Evolutionary conservation across 2,888 invertebrate species (phyloP).

Genomic region (Volucella inflata): DNA sequence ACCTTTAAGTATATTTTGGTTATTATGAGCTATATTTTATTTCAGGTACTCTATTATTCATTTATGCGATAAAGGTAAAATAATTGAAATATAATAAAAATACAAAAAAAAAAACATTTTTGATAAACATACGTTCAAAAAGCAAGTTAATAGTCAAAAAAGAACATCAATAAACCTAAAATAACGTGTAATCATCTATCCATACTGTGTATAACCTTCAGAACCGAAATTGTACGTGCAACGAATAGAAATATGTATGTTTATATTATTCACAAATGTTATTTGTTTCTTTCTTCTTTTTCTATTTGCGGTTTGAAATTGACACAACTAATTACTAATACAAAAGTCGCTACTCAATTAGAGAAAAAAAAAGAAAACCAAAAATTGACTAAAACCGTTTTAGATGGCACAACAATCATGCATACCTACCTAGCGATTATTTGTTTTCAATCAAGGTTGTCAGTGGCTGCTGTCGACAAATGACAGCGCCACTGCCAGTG

Average conservation of each 20-base stretch:
- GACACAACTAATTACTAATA: constrained; percentile 60
- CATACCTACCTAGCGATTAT: constrained; percentile 30
- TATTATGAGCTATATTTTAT: no score
- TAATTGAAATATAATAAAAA: neutral
- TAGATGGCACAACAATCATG: constrained; percentile 2
- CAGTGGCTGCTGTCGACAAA: constrained; percentile 38
- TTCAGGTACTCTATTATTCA: no score
- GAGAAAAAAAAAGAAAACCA: neutral
- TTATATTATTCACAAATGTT: constrained; percentile 53
- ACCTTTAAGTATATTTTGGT: no score
- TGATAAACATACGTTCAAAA: constrained; percentile 51
- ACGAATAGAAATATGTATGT: constrained; percentile 40
- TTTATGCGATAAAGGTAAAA: no score
- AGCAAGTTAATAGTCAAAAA: constrained; percentile 67
- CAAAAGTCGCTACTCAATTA: constrained; percentile 31
- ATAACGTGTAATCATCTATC: constrained; percentile 54
- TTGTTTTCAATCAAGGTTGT: constrained; percentile 67
- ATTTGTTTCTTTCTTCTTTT: constrained; percentile 38
- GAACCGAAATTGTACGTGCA: constrained; percentile 69
- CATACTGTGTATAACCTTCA: constrained; percentile 51
- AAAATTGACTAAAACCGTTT: constrained; percentile 47
- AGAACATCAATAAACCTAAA: constrained; percentile 67
- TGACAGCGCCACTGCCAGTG: constrained; percentile 25
- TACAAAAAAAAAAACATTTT: constrained; percentile 11
- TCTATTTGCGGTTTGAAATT: constrained; percentile 13